Evolutionary conservation across 2,797 vertebrate genomes (phyloP).

Genomic region (Allobates femoralis): DNA sequence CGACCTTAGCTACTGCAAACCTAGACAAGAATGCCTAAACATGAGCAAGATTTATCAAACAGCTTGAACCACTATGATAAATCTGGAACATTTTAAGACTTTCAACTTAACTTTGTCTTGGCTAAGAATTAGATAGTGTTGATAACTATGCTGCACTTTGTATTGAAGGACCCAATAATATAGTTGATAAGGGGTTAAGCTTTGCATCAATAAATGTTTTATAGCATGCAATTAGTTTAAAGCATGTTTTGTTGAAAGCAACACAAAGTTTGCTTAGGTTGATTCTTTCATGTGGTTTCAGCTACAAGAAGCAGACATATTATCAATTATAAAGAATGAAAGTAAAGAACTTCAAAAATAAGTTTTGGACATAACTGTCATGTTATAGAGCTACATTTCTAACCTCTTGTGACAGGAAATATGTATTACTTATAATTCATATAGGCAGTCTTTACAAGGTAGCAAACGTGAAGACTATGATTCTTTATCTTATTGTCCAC

Average conservation of each 20-base stretch:
- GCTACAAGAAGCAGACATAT: not conserved
- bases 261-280: not conserved
- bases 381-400: not conserved
- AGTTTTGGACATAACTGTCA: not conserved
- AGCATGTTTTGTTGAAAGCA: not conserved
- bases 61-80: no score
- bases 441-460: conserved; percentile 14
- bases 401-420: not conserved
- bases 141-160: no score
- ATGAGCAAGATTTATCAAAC: no score
- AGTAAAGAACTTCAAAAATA: not conserved
- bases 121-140: no score
- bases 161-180: no score
- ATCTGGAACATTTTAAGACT: no score
- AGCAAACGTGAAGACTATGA: conserved; percentile 27
- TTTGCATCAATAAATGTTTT: not conserved
- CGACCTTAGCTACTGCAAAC: no score
- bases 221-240: not conserved
- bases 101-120: no score
- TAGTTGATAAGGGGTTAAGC: no score
- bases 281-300: not conserved
- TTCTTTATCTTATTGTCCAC: conserved; percentile 3
- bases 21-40: no score
- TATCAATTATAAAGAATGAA: not conserved
- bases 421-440: conserved; percentile 24